These are phyloP conservation scores for Onychostruthus taczanowskii DNA, from an alignment of 2,113 vertebrate species.

Conservation along the genomic window DNA sequence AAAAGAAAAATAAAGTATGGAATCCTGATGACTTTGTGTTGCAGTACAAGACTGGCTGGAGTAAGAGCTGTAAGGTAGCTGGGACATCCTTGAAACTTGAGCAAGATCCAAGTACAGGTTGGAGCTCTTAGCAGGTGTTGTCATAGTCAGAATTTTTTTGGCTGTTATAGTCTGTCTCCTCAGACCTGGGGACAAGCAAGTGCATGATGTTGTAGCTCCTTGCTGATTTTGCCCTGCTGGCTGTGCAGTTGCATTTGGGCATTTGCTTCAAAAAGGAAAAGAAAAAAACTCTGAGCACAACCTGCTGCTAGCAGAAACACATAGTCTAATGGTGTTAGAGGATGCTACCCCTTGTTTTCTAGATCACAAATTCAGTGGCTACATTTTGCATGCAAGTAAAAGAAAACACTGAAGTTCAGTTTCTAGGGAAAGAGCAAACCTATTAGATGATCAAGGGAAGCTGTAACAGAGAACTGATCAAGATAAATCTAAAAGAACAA, in stretches of 20 bases:
- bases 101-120: not conserved
- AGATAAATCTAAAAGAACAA: constrained; percentile 11
- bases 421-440: not conserved
- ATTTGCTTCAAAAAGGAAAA: not conserved
- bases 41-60: not conserved
- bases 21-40: not conserved
- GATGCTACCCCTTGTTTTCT: not conserved
- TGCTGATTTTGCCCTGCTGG: not conserved
- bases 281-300: not conserved
- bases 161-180: not conserved
- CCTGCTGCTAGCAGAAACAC: not conserved
- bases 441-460: constrained; percentile 9
- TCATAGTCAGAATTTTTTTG: not conserved
- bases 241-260: not conserved
- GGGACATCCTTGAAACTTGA: not conserved
- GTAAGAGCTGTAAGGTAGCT: not conserved
- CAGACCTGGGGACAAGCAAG: not conserved
- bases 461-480: not conserved
- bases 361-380: not conserved
- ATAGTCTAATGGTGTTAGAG: not conserved
- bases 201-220: not conserved
- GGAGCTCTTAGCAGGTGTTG: not conserved
- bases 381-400: not conserved
- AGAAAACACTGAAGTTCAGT: not conserved
- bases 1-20: not conserved